Base-by-base conservation (phyloP, 2,797 vertebrate genomes). In the Pseudomugil tenellus region DNA sequence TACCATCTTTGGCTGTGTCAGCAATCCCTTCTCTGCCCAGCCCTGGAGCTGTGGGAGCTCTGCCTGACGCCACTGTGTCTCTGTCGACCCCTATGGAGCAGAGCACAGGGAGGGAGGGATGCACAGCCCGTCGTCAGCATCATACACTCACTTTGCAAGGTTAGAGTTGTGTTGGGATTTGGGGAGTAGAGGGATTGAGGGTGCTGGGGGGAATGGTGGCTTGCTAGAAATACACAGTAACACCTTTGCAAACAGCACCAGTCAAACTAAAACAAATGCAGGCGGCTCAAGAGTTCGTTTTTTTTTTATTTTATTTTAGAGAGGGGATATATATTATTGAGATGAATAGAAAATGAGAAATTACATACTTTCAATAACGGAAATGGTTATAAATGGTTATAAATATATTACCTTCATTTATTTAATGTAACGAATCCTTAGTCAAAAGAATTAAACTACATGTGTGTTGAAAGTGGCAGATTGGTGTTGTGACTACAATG, bases 1-100 rank as follows among this genome's bases (percentile, higher is more conserved):
- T 94, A 95, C 94, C 94, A 95, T 95, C 94, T 95, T 95, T 94
- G 94, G 94, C 94, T 95, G 94, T 88, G 94, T 94, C 93, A 95
- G 94, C 93, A 95, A 89, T 93, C 94, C 94, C 91, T 95, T 95
- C 93, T 95, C 94, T 93, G 94, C 94, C 94, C 94, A 95, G 94
- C 94, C 94, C 93, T 95, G 94, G 90, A 95, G 94, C 93, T 95
- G 94, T 83, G 94, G 94, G 91, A 95, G 94, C 87, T 95, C 94
- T 92, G 94, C 93, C 91, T 95, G 94, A 94, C 94, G 94, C 94
- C 94, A 95, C 93, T 95, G 94, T 94, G 94, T 94, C 94, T 95
- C 94, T 92, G 94, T 95, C 93, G 94, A 95, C 92, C 94, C 94
- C 94, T 95, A 92, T 71, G 83, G 90, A 92, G 89, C 84, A 76